These are phyloP conservation scores for Sinhomidia bicolor DNA, from an alignment of 2,888 invertebrate genomes.

Conservation along the genomic window DNA sequence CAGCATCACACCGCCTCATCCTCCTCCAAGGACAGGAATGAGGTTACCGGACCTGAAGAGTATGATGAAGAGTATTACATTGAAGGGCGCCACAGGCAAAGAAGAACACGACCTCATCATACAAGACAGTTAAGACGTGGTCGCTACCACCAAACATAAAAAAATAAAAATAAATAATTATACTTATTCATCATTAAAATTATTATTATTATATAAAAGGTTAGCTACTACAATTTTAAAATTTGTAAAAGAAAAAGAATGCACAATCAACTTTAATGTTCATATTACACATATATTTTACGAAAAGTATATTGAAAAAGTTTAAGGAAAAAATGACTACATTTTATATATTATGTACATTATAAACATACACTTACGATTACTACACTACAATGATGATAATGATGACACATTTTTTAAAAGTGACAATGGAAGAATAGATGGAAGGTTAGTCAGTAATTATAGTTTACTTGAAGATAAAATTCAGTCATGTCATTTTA, in stretches of 20 bases:
- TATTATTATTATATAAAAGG: neutral
- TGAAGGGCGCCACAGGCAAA: slow-evolving; percentile 70
- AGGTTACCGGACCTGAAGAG: slow-evolving; percentile 61
- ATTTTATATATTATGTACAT: too few relatives aligned
- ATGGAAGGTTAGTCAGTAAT: too few relatives aligned
- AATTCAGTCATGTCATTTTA: too few relatives aligned
- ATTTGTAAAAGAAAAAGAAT: neutral
- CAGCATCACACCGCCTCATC: slow-evolving; percentile 39
- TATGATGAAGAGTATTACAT: slow-evolving; percentile 74
- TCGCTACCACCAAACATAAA: slow-evolving; percentile 4
- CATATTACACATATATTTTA: neutral
- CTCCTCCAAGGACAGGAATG: slow-evolving; percentile 40
- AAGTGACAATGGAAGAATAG: neutral
- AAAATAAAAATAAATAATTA: slow-evolving; percentile 6
- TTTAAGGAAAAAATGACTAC: too few relatives aligned
- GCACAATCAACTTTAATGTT: slow-evolving; percentile 60
- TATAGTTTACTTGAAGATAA: too few relatives aligned
- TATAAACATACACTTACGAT: too few relatives aligned
- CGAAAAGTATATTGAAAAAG: too few relatives aligned
- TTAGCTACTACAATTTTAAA: neutral
- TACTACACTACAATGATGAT: too few relatives aligned
- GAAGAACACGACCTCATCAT: slow-evolving; percentile 47
- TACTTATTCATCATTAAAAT: neutral
- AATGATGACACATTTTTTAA: neutral
- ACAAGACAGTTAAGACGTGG: slow-evolving; percentile 40